Conservation (phyloP, 2,113 vertebrate species). For the Arvicanthis niloticus region DNA sequence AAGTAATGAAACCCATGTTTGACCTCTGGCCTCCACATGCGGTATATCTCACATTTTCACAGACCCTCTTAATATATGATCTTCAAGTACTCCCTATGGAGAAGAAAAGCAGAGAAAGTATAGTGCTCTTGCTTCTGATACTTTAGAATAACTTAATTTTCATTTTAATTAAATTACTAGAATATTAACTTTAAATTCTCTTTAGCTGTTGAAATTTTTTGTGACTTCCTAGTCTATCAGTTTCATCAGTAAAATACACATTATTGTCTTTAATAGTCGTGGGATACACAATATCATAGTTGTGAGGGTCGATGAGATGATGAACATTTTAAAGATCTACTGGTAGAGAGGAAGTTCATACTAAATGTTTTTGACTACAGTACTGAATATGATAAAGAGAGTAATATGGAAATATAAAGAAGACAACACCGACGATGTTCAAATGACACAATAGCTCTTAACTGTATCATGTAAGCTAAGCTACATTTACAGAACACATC, state of each 20-base stretch:
- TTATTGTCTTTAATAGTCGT: not conserved
- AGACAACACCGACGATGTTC: not conserved
- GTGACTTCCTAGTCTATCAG: not conserved
- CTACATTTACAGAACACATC: not conserved
- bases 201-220: not conserved
- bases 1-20: not conserved
- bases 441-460: not conserved
- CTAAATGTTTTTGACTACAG: not conserved
- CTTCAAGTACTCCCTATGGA: not conserved
- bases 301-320: not conserved
- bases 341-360: not conserved
- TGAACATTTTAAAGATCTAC: not conserved
- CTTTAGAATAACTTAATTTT: not conserved
- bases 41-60: not conserved
- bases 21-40: not conserved
- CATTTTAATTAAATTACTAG: not conserved
- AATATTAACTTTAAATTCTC: not conserved
- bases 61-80: not conserved
- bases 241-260: not conserved
- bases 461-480: not conserved
- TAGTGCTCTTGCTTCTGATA: not conserved
- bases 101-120: conserved; percentile 1
- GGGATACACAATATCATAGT: not conserved
- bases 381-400: not conserved
- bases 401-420: not conserved